Base-by-base conservation (phyloP, 2,113 vertebrate genomes). In the Mystacornis crossleyi region DNA sequence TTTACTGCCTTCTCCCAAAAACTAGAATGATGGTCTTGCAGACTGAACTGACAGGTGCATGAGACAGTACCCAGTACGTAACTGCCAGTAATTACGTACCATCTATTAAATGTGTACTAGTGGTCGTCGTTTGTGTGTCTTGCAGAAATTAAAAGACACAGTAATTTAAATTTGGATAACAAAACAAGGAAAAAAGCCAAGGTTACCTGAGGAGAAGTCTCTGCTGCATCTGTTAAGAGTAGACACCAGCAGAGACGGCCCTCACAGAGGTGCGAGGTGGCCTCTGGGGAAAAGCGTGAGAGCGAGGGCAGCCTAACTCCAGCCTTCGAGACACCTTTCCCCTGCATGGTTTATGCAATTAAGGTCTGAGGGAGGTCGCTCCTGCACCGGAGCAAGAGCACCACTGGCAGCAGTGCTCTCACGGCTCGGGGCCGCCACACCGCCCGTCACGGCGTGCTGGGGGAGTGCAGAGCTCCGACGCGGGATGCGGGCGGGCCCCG, bases 71-170 rank as follows among this genome's bases (percentile, higher is more conserved):
- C 17, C 11, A 25, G 55, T 13, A 17, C 1, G 10, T 43, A 47
- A 51, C 33, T 18, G 8, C 24, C 48, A 33, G 36, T 43, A 43
- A 26, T 17, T 42, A 62, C 9, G 24, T 15, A 13, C 20, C 3
- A 1, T 8, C 54, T 73, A 33, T 14, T 55, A 33, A 48, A 86
- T 17, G 3, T 7, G 10, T 9, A 28, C 26, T 12, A 53, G 18
- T 2, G 18, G 6, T 6, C 1, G 6, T 42, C 2, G 0, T 42
- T 58, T 1, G 6, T 8, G 9, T 3, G 15, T 31, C 36, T 57
- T 18, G 71, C 19, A 31, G 45, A 53, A 83, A 48, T 26, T 29
- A n/a, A 40, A 34, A 8, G 4, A 15, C 47, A 10, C 3, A 38
- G 4, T 34, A 58, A 57, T 14, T 38, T 9, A 7, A 14, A 31